Conservation (phyloP, 1,140 invertebrate species). For the Drosophila tsacasi region DNA sequence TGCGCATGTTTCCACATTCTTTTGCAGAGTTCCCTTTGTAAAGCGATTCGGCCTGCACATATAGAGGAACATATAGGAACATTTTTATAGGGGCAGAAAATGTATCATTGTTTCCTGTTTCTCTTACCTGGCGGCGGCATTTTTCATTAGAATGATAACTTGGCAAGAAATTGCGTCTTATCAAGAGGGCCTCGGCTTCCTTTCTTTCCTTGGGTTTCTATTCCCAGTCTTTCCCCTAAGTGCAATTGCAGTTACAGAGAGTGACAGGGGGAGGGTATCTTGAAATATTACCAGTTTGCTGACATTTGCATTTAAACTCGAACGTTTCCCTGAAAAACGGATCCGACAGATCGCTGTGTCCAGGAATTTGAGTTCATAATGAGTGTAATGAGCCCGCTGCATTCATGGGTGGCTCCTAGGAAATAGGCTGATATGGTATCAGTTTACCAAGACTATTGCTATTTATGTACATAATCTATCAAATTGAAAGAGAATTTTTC, state of each 20-base stretch:
- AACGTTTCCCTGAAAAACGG: conserved; percentile 8
- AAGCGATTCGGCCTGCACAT: conserved; percentile 29
- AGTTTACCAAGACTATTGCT: background rate
- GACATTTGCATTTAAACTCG: conserved; percentile 22
- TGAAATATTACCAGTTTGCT: conserved; percentile 30
- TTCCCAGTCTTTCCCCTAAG: conserved; percentile 3
- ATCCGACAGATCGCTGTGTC: conserved; percentile 9
- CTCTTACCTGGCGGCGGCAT: conserved; percentile 63
- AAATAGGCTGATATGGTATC: background rate
- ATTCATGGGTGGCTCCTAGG: background rate
- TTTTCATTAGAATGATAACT: conserved; percentile 72
- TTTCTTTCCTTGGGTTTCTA: conserved; percentile 16
- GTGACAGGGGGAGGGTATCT: conserved; percentile 12
- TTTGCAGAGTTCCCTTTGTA: conserved; percentile 42
- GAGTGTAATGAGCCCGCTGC: conserved; percentile 2
- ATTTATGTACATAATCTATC: too few relatives aligned
- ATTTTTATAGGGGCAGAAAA: conserved; percentile 22
- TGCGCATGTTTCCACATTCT: conserved; percentile 73
- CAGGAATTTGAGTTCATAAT: conserved; percentile 9
- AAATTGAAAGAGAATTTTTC: too few relatives aligned
- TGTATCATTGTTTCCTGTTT: conserved; percentile 42
- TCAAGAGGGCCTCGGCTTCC: conserved; percentile 19
- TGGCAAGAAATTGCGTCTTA: conserved; percentile 36
- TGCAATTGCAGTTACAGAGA: conserved; percentile 21
- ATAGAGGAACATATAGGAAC: conserved; percentile 4